phyloP scores from a whole-genome alignment of 2,797 vertebrate species.

The Ctenopoma kingsleyae region DNA sequence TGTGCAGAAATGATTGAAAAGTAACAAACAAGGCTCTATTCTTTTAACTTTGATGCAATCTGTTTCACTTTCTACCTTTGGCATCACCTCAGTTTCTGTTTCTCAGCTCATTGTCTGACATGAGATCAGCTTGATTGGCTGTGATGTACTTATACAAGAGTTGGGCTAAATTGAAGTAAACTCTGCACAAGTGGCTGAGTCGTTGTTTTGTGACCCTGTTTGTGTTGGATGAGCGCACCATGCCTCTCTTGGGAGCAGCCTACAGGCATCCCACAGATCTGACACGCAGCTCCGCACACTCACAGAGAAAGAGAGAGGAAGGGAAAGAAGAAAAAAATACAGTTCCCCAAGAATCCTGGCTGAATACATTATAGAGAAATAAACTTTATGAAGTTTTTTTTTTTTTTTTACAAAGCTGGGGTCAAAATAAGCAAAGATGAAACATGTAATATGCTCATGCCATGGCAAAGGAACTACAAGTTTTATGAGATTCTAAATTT shows the following conservation, averaged over 20 bases:
- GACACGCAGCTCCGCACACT: conserved; percentile 76
- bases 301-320: conserved; percentile 60
- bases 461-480: conserved; percentile 9
- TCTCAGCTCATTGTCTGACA: conserved; percentile 56
- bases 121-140: conserved; percentile 65
- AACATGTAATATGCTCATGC: conserved; percentile 20
- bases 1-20: conserved; percentile 29
- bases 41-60: conserved; percentile 48
- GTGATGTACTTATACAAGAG: conserved; percentile 53
- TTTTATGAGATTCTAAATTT: conserved; percentile 34
- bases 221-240: conserved; percentile 82
- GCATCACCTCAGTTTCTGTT: conserved; percentile 42
- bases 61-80: conserved; percentile 58
- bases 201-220: conserved; percentile 85
- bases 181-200: conserved; percentile 75
- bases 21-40: conserved; percentile 24
- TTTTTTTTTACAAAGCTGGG: conserved; percentile 54
- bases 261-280: conserved; percentile 86
- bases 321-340: conserved; percentile 44
- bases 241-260: conserved; percentile 82
- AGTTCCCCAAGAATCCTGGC: conserved; percentile 79
- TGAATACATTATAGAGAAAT: conserved; percentile 80
- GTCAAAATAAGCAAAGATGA: conserved; percentile 70
- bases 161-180: conserved; percentile 82
- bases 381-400: conserved; percentile 72